Evolutionary conservation across 1,140 invertebrate genomes (phyloP), one percentile per base, ranked within the genome.

Genomic region (Papilio glaucus): DNA sequence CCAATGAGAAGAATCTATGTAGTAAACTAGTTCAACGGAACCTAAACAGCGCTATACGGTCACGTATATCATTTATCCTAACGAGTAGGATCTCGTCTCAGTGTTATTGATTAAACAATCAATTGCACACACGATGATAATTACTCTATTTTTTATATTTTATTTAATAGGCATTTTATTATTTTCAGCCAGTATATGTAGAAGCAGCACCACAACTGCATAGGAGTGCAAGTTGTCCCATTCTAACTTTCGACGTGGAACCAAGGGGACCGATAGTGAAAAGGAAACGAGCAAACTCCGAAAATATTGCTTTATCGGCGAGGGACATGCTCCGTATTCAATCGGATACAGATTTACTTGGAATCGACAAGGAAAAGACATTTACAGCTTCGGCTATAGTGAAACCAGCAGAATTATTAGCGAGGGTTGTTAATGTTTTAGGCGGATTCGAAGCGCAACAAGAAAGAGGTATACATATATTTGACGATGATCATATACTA

Each of bases 321-420:
- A 89, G 90, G 53, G 91, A 94, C 73, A 91, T 96, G 45, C 89
- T 94, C n/a, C 91, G 95, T 29, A 95, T 95, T 29, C 95, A 96
- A 69, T 97, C 96, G 4, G 96, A 97, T 81, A 96, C 95, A 0
- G 96, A 97, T 85, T 87, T 97, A 13, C 94, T 96, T 77, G 94
- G 95, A 26, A 97, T 97, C 72, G 96, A 97, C 79, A 96, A 96
- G 79, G 95, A 95, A 70, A 96, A 95, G 72, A 97, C 97, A 0
- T 97, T 97, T 84, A 95, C 94, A 69, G 94, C 90, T 61, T 94
- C 91, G 77, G 94, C 94, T 13, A 94, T 95, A 72, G 94, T 96
- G 0, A 95, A 96, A 80, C 96, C 96, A 0, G 95, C 95, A 0
- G 96, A 96, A 78, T 85, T 97, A 13, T 84, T 97, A 49, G 95